phyloP scores from a whole-genome alignment of 1,140 invertebrate species.

The Pogonomyrmex barbatus region DNA sequence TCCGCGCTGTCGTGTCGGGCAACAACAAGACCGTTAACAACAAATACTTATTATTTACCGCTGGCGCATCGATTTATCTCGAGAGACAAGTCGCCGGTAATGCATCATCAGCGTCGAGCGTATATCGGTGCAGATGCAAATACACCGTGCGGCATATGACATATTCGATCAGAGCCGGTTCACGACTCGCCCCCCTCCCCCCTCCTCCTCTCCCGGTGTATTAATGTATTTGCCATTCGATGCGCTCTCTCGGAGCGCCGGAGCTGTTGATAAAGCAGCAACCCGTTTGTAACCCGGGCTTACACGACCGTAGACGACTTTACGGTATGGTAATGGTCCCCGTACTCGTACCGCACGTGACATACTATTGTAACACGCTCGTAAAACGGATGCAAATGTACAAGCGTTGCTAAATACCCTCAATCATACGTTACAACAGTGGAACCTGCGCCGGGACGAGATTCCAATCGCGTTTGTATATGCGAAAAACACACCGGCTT shows the following conservation, averaged over 20 bases:
- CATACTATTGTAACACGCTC: constrained; percentile 53
- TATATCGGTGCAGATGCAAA: constrained; percentile 61
- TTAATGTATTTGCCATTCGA: constrained; percentile 51
- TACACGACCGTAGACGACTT: neutral
- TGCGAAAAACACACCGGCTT: neutral
- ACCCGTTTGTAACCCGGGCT: constrained; percentile 21
- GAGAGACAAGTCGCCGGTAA: constrained; percentile 79
- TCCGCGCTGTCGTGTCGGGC: constrained; percentile 1
- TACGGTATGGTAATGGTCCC: constrained; percentile 36
- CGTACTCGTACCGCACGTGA: constrained; percentile 26
- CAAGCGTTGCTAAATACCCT: constrained; percentile 40
- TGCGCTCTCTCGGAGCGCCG: constrained; percentile 18
- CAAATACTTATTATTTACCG: constrained; percentile 76
- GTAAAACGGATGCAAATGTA: constrained; percentile 48
- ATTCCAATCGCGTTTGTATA: constrained; percentile 29
- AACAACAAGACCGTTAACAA: constrained; percentile 46
- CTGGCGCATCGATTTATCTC: constrained; percentile 79
- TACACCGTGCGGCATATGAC: constrained; percentile 72
- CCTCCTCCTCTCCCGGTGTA: constrained; percentile 2
- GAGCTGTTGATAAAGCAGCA: constrained; percentile 27
- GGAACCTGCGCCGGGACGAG: constrained; percentile 37
- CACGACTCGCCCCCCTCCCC: constrained; percentile 61
- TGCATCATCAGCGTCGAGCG: constrained; percentile 71
- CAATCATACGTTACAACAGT: constrained; percentile 18
- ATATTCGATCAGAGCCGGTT: constrained; percentile 76